A percentile compares a stretch with the other conserved stretches of the same genome.
Conservation (phyloP, 2,888 invertebrate genomes). For the Acleris cristana region DNA sequence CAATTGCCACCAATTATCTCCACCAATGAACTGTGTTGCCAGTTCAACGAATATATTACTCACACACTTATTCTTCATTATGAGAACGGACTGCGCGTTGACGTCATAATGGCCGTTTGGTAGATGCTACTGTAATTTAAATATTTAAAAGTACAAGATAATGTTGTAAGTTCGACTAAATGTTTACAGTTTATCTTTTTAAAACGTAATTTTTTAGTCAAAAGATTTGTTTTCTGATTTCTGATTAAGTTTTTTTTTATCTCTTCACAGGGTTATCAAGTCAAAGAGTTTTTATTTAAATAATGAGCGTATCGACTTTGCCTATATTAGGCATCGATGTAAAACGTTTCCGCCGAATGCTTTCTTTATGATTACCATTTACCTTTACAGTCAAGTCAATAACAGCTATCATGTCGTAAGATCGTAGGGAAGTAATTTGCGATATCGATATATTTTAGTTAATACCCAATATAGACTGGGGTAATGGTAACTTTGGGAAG, state of each 20-base stretch:
- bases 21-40: constrained; percentile 47
- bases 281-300: too few relatives aligned
- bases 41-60: constrained; percentile 60
- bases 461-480: too few relatives aligned
- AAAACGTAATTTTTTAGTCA: neutral
- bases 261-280: too few relatives aligned
- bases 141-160: neutral
- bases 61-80: constrained; percentile 43
- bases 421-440: too few relatives aligned
- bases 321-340: too few relatives aligned
- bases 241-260: neutral
- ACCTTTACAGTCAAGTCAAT: too few relatives aligned
- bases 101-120: constrained; percentile 49
- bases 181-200: neutral
- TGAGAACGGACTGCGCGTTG: constrained; percentile 44
- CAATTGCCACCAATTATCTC: constrained; percentile 37
- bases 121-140: constrained; percentile 23
- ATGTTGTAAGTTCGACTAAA: neutral
- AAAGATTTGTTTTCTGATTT: neutral
- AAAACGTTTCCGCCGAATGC: too few relatives aligned
- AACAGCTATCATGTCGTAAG: too few relatives aligned
- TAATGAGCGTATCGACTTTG: too few relatives aligned
- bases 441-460: too few relatives aligned
- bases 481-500: too few relatives aligned
- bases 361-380: too few relatives aligned